Base-by-base conservation (phyloP, 2,797 vertebrate species). In the Limnodromus scolopaceus region DNA sequence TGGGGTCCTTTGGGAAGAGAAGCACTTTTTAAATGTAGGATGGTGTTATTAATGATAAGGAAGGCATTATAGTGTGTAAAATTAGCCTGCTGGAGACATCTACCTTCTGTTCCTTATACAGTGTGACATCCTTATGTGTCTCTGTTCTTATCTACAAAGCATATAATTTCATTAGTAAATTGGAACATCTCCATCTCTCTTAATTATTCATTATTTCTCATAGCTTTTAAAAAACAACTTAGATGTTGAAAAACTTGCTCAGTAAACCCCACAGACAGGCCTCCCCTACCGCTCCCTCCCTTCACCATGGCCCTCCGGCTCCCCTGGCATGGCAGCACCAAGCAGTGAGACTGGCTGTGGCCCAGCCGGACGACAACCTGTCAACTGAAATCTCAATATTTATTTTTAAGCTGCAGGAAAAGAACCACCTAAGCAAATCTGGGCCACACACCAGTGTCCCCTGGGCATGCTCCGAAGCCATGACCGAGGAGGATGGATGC, bases 321-420 rank as follows among this genome's bases (percentile, higher is more conserved):
- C 30, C 49, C 2, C 9, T 0, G 14, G 65, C 48, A 6, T 12
- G 1, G 41, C 4, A 1, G 14, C 5, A 13, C 28, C 10, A 2
- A 55, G 46, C 32, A 6, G 30, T 0, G 10, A 22, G 8, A 6
- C 32, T 1, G 0, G 25, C 66, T 25, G 49, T 24, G 16, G n/a
- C 36, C 55, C 30, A 17, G 28, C 38, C 25, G 6, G 27, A 68
- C 22, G 28, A 15, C 66, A 60, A 45, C 57, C 75, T 13, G n/a
- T 54, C 68, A 60, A 19, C 3, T 9, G 22, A 75, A 55, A 60
- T 55, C 28, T 54, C 68, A 28, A 10, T 17, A 30, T 28, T 76
- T 49, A 22, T 28, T 74, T 38, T 69, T 25, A 45, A 78, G 41
- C 43, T 16, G 27, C n/a, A 60, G 41, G 45, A 58, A 78, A 93